phyloP scores from a whole-genome alignment of 2,888 invertebrate species.

The Polydrusus cervinus region DNA sequence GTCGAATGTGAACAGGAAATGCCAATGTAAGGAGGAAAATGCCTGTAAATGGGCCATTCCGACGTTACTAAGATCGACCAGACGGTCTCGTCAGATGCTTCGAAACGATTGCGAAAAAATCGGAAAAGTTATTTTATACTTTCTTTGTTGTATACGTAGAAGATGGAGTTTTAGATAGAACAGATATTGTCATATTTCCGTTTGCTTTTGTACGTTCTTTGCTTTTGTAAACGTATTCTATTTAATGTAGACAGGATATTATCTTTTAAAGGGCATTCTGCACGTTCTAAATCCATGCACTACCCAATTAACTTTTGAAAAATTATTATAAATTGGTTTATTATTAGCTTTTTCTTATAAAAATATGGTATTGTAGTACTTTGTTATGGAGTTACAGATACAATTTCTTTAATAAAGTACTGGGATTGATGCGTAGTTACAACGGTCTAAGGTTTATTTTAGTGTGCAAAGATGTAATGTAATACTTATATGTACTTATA shows the following conservation, averaged over 20 bases:
- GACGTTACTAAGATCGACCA: slow-evolving; percentile 64
- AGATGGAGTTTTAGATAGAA: slow-evolving; percentile 50
- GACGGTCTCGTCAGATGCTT: slow-evolving; percentile 58
- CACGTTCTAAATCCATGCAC: background rate
- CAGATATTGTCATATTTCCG: slow-evolving; percentile 55
- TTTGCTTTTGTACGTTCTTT: slow-evolving; percentile 38
- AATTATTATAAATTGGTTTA: no score
- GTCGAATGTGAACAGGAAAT: slow-evolving; percentile 72
- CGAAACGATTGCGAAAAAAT: slow-evolving; percentile 58
- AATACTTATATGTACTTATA: no score
- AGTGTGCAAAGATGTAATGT: no score
- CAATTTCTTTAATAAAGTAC: no score
- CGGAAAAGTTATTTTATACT: slow-evolving; percentile 60
- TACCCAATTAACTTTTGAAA: no score
- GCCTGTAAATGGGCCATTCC: slow-evolving; percentile 71
- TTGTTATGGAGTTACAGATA: no score
- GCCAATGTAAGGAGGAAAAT: slow-evolving; percentile 71
- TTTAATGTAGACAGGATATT: slow-evolving; percentile 22
- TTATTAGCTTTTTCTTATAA: no score
- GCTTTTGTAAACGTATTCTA: slow-evolving; percentile 35
- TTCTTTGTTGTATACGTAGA: slow-evolving; percentile 50
- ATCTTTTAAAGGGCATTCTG: slow-evolving; percentile 6
- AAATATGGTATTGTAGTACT: no score
- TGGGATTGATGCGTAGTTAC: no score
- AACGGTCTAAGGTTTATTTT: no score